Conservation (phyloP, 1,140 invertebrate species). For the Telenomus remus region DNA sequence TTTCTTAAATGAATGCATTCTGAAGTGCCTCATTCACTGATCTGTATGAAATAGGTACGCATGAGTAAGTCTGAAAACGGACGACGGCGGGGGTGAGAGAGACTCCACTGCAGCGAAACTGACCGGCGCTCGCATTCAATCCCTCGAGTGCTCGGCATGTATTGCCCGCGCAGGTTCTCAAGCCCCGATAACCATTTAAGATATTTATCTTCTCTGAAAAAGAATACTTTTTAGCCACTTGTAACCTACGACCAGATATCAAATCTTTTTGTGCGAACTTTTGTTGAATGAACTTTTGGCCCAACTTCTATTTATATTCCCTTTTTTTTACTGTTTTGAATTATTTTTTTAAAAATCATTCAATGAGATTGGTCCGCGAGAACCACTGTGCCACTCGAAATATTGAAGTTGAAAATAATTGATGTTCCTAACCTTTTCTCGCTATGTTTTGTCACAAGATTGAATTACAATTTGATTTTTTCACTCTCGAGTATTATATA, state of each 20-base stretch:
- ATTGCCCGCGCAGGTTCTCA: constrained; percentile 46
- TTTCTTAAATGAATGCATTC: constrained; percentile 52
- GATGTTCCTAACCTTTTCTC: constrained; percentile 37
- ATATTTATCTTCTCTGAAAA: constrained; percentile 13
- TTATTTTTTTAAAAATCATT: not conserved
- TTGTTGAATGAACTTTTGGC: no score
- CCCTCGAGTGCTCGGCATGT: constrained; percentile 36
- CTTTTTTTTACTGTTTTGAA: no score
- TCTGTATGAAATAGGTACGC: constrained; percentile 51
- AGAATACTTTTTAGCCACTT: constrained; percentile 6
- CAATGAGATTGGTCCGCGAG: constrained; percentile 19
- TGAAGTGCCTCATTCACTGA: constrained; percentile 45
- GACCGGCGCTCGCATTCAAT: constrained; percentile 53
- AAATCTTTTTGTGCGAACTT: constrained; percentile 7
- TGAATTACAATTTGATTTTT: no score
- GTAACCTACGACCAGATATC: constrained; percentile 9
- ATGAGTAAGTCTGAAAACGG: constrained; percentile 51
- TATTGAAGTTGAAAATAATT: constrained; percentile 62
- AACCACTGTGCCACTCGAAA: constrained; percentile 55
- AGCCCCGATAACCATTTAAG: constrained; percentile 42
- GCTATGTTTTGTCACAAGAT: no score
- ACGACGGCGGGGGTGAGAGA: constrained; percentile 38
- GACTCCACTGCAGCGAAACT: constrained; percentile 54
- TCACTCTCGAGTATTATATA: no score
- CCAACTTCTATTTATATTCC: no score